A percentile compares a stretch with the other conserved stretches of the same genome.
Conservation (phyloP, 2,113 vertebrate species). For the Colaptes auratus region DNA sequence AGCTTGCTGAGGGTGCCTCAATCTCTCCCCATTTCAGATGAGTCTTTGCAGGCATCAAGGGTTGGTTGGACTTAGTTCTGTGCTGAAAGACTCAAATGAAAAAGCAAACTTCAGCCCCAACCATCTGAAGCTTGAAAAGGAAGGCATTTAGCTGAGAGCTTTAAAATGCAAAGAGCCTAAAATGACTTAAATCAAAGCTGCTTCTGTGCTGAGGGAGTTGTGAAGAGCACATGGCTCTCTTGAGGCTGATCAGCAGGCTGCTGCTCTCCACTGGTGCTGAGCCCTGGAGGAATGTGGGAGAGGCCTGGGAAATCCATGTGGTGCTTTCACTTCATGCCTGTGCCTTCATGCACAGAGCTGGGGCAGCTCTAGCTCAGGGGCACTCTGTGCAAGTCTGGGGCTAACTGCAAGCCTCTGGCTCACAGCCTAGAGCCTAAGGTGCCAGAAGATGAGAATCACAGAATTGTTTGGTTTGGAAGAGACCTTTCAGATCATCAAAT, state of each 20-base stretch:
- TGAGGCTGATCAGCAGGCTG: neutral
- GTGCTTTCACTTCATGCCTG: neutral
- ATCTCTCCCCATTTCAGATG: neutral
- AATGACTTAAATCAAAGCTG: neutral
- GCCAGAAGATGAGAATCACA: neutral
- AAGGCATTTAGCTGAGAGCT: neutral
- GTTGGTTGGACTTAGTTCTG: neutral
- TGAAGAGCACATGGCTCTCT: neutral
- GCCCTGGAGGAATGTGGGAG: neutral
- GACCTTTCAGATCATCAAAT: neutral
- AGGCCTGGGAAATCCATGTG: neutral
- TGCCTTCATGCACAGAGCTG: neutral
- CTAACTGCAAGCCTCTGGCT: neutral
- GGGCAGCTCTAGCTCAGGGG: neutral
- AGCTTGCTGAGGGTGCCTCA: too few species aligned
- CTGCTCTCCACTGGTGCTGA: neutral
- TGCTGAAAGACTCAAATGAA: neutral
- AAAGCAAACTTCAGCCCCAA: neutral
- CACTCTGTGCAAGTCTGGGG: neutral
- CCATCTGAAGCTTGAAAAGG: neutral
- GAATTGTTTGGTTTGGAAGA: neutral
- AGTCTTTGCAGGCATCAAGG: neutral
- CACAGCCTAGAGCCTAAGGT: neutral
- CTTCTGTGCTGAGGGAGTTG: neutral
- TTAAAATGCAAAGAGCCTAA: neutral